Conservation (phyloP, 2,888 invertebrate genomes). For the Exocentrus adspersus region DNA sequence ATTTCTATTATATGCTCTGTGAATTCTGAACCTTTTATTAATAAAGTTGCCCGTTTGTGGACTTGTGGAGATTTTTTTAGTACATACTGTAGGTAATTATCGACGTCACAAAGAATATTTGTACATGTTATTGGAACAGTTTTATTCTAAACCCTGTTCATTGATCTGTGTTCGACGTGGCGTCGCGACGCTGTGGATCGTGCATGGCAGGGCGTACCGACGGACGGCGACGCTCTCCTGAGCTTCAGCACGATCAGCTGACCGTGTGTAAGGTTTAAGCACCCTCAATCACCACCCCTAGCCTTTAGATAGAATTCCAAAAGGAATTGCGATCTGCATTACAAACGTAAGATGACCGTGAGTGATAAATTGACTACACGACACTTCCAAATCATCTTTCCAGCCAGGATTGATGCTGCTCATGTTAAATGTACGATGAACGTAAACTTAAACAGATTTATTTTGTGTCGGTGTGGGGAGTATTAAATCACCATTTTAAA, state of each 20-base stretch:
- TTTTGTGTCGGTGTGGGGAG: not conserved
- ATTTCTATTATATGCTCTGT: no score
- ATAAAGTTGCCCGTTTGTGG: no score
- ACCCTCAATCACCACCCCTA: slow-evolving; percentile 27
- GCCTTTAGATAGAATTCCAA: slow-evolving; percentile 25
- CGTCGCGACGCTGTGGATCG: no score
- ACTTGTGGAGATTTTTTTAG: no score
- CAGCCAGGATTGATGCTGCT: slow-evolving; percentile 13
- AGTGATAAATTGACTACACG: slow-evolving; percentile 27
- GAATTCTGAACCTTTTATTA: no score
- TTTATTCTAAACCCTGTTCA: no score
- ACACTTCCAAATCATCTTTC: slow-evolving; percentile 13
- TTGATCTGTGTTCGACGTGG: no score
- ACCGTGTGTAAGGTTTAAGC: slow-evolving; percentile 17
- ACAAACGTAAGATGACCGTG: slow-evolving; percentile 28
- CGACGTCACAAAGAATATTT: no score
- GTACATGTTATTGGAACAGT: no score
- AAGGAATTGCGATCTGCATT: slow-evolving; percentile 25
- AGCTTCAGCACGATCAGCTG: slow-evolving; percentile 22
- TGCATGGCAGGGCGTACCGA: not conserved
- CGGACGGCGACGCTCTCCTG: slow-evolving; percentile 1
- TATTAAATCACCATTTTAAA: not conserved
- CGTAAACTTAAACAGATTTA: slow-evolving; percentile 4
- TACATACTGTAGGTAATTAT: no score
- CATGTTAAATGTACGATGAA: slow-evolving; percentile 23